Conservation (phyloP, 1,140 invertebrate species). For the Plectrocnemia conspersa region DNA sequence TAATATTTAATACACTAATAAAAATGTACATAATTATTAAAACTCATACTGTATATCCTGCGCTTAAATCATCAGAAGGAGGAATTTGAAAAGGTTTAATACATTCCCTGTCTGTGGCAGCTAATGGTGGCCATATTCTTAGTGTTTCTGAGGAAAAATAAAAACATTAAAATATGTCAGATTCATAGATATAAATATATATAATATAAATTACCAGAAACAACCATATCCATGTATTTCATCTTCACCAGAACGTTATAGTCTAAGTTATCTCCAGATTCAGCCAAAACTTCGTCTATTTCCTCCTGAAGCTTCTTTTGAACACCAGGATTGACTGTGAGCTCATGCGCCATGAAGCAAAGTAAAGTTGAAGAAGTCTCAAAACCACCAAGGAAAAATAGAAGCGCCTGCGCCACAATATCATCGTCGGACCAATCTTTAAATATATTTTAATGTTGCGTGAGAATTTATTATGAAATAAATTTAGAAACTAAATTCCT, state of each 20-base stretch:
- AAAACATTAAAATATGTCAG: background rate
- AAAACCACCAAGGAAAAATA: constrained; percentile 49
- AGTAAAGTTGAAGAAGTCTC: constrained; percentile 38
- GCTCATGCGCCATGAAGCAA: constrained; percentile 40
- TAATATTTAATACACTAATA: background rate
- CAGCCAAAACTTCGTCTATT: constrained; percentile 36
- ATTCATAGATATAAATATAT: constrained; percentile 9
- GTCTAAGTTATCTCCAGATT: constrained; percentile 32
- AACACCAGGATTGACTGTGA: constrained; percentile 53
- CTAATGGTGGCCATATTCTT: constrained; percentile 42
- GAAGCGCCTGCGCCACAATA: constrained; percentile 42
- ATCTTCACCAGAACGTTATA: constrained; percentile 11
- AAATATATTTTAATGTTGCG: constrained; percentile 12
- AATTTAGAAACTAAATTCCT: constrained; percentile 1
- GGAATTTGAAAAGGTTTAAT: constrained; percentile 33
- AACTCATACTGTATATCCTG: background rate
- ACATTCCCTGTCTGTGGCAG: constrained; percentile 39
- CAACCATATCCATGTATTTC: constrained; percentile 36
- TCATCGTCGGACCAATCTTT: constrained; percentile 37
- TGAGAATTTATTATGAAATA: background rate
- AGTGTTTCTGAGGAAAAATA: constrained; percentile 41
- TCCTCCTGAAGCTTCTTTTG: constrained; percentile 47
- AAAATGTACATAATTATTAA: background rate
- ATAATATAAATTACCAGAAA: constrained; percentile 5
- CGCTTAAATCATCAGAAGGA: constrained; percentile 4